phyloP scores from a whole-genome alignment of 2,113 vertebrate genomes.

The Cololabis saira region DNA sequence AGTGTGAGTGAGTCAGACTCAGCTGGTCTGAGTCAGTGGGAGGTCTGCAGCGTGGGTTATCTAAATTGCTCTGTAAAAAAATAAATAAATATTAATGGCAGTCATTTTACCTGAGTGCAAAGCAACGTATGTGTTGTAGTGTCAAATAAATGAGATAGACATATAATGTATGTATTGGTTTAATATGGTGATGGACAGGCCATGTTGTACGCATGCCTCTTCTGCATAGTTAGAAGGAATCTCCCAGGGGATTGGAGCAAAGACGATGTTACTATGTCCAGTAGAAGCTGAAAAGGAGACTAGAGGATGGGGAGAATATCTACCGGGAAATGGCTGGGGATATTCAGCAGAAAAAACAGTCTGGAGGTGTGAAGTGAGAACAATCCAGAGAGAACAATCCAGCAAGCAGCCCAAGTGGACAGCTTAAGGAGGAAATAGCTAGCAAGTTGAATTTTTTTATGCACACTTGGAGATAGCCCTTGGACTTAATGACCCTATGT shows the following conservation, averaged over 20 bases:
- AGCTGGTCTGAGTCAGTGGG: conserved; percentile 60
- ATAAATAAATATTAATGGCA: too few relatives aligned
- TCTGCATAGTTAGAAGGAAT: conserved; percentile 41
- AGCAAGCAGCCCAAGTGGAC: conserved; percentile 30
- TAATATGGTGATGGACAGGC: too few relatives aligned
- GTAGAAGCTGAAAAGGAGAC: conserved; percentile 43
- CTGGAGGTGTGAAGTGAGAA: conserved; percentile 41
- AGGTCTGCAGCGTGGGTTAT: conserved; percentile 50
- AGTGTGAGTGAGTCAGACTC: conserved; percentile 62
- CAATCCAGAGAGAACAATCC: conserved; percentile 20
- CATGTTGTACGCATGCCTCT: too few relatives aligned
- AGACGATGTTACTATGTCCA: conserved; percentile 46
- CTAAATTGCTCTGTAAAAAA: conserved; percentile 45
- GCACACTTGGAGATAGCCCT: conserved; percentile 11
- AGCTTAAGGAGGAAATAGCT: conserved; percentile 17
- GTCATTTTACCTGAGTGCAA: conserved; percentile 22
- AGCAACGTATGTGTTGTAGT: conserved; percentile 2
- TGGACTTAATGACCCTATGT: conserved; percentile 12
- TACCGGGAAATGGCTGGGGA: conserved; percentile 29
- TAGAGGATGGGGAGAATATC: conserved; percentile 56
- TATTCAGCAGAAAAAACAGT: conserved; percentile 28
- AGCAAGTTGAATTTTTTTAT: conserved; percentile 12
- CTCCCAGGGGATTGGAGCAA: conserved; percentile 34
- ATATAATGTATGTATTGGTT: too few relatives aligned
- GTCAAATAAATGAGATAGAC: not conserved